Evolutionary conservation across 2,113 vertebrate genomes (phyloP).

Genomic region (Perognathus longimembris): DNA sequence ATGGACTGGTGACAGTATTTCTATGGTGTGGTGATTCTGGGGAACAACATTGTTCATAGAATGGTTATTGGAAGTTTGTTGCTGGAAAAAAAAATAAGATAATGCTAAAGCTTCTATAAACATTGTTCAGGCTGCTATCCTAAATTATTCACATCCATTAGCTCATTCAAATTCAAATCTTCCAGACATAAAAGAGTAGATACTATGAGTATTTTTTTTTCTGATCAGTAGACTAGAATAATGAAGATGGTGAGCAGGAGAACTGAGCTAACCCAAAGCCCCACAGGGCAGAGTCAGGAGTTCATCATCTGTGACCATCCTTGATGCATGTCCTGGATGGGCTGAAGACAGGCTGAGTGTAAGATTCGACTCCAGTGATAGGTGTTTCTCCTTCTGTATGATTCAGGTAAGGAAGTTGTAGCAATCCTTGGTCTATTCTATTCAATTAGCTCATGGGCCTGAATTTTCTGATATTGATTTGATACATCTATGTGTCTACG

Average conservation of each 20-base stretch:
- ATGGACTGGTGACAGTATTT: neutral
- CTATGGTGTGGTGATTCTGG: neutral
- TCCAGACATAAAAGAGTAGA: neutral
- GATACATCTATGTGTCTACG: too few relatives aligned
- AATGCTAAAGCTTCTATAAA: neutral
- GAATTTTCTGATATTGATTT: too few relatives aligned
- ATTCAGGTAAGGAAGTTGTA: too few relatives aligned
- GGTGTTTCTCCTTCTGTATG: too few relatives aligned
- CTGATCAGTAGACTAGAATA: neutral
- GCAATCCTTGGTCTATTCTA: too few relatives aligned
- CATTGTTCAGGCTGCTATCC: neutral
- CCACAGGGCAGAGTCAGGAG: too few relatives aligned
- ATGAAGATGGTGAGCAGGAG: neutral
- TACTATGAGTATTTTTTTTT: slow-evolving; percentile 1
- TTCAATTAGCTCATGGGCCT: too few relatives aligned
- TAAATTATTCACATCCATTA: neutral
- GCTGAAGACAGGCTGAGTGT: too few relatives aligned
- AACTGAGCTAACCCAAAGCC: too few relatives aligned
- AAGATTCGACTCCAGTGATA: too few relatives aligned
- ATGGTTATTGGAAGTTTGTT: neutral
- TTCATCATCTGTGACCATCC: too few relatives aligned
- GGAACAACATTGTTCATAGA: neutral
- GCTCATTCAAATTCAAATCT: neutral
- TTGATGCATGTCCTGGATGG: too few relatives aligned
- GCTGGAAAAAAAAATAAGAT: neutral